phyloP scores from a whole-genome alignment of 2,113 vertebrate species.

The Myrmecophaga tridactyla region DNA sequence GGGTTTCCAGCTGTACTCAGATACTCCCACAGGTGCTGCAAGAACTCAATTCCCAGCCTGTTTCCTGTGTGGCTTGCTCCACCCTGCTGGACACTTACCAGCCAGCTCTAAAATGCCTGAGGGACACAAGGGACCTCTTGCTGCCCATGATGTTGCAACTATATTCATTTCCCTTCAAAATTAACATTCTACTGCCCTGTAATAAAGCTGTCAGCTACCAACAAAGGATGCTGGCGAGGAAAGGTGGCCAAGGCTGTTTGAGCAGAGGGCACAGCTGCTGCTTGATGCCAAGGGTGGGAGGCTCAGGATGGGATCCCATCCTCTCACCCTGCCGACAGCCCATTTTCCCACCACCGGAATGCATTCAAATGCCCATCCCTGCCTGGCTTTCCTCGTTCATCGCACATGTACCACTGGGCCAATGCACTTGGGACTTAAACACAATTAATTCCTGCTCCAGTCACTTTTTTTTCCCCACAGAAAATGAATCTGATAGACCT shows the following conservation, averaged over 20 bases:
- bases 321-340: background rate
- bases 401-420: background rate
- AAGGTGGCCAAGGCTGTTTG: background rate
- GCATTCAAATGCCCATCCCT: background rate
- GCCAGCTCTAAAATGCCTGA: background rate
- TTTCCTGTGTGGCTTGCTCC: background rate
- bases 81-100: conserved; percentile 16
- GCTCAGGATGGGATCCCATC: background rate
- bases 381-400: background rate
- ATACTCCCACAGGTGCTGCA: conserved; percentile 37
- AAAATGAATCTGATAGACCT: conserved; percentile 58
- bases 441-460: background rate
- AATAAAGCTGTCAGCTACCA: conserved; percentile 48
- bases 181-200: conserved; percentile 40
- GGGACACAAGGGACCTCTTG: background rate
- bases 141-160: conserved; percentile 4
- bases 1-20: background rate
- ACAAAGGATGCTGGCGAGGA: conserved; percentile 19
- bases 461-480: conserved; percentile 32
- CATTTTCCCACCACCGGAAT: background rate
- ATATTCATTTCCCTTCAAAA: conserved; percentile 59
- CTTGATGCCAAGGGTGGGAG: background rate
- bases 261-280: conserved; percentile 4
- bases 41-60: conserved; percentile 26
- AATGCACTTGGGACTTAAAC: background rate